phyloP scores from a whole-genome alignment of 2,888 invertebrate genomes.

The Drosophila longiperda region DNA sequence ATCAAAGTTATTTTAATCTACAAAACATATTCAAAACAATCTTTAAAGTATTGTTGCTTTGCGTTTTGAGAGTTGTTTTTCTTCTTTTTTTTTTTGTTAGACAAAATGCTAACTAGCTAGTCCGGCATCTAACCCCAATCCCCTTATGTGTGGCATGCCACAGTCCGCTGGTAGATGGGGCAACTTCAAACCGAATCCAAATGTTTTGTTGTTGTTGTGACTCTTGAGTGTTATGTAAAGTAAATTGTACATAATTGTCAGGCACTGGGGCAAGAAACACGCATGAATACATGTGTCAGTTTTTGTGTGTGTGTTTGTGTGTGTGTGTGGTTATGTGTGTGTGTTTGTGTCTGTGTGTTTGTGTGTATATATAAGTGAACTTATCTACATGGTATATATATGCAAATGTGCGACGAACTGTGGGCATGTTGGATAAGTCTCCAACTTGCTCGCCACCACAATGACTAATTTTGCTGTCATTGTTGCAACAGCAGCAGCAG shows the following conservation, averaged over 20 bases:
- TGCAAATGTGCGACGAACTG: conserved; percentile 40
- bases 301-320: not conserved
- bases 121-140: not conserved
- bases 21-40: conserved; percentile 25
- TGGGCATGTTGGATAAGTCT: conserved; percentile 20
- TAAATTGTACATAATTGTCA: conserved; percentile 78
- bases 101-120: conserved; percentile 60
- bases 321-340: not conserved
- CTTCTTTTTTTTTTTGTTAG: conserved; percentile 16
- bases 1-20: conserved; percentile 15
- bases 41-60: conserved; percentile 20
- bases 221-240: conserved; percentile 76
- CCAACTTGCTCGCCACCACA: conserved; percentile 47
- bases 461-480: conserved; percentile 73
- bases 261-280: conserved; percentile 47
- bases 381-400: conserved; percentile 37
- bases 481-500: conserved; percentile 36
- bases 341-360: not conserved
- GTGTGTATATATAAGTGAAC: conserved; percentile 28
- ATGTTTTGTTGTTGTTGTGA: conserved; percentile 31
- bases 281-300: not conserved
- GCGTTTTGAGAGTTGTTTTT: not conserved
- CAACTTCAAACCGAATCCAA: conserved; percentile 41
- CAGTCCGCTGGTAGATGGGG: conserved; percentile 39
- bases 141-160: conserved; percentile 19